Evolutionary conservation across 2,113 vertebrate genomes (phyloP), one percentile per base, ranked within the genome.

Genomic region (Hippocampus comes): DNA sequence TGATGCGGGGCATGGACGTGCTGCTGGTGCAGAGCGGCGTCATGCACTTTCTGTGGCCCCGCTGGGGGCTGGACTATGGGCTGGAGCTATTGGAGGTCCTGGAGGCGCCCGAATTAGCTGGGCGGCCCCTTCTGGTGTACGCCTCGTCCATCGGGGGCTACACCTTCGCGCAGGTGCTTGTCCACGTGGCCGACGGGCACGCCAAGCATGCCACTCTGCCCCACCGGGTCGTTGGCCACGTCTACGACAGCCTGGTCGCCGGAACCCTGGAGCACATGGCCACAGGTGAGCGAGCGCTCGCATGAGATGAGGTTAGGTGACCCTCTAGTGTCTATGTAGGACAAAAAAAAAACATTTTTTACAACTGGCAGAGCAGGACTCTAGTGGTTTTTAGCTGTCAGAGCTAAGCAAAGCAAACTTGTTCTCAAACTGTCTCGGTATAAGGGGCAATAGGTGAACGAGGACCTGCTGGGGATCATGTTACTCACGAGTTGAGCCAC

Each of bases 221-320:
- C 1, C 76, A 75, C 25, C 84, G 84, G 79, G 77, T 91, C 43
- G 60, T 60, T 6, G 88, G 90, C 0, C 86, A 87, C 23, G 30
- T 89, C 77, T 90, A 87, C 21, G 90, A 91, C 85, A 91, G 88
- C 76, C 21, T 91, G 25, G 90, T 90, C 74, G 82, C 68, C 0
- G 90, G 90, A 15, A 68, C 73, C 4, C 78, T 90, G 75, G 87
- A 89, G 69, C 81, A 88, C 70, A 91, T 91, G 90, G 90, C 88
- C 0, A 80, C 80, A 83, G 88, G 90, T 91, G 80, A 83, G 87
- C 55, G 59, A 75, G 63, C 7, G 21, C 61, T 34, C 30, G 48
- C 23, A 56, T 25, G 27, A 57, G 46, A 77, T 86, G 75, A 49
- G 69, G 73, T 88, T 86, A 73, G 59, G 55, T 74, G 38, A 77